Base-by-base conservation (phyloP, 2,797 vertebrate species). In the Syngnathus rostellatus region DNA sequence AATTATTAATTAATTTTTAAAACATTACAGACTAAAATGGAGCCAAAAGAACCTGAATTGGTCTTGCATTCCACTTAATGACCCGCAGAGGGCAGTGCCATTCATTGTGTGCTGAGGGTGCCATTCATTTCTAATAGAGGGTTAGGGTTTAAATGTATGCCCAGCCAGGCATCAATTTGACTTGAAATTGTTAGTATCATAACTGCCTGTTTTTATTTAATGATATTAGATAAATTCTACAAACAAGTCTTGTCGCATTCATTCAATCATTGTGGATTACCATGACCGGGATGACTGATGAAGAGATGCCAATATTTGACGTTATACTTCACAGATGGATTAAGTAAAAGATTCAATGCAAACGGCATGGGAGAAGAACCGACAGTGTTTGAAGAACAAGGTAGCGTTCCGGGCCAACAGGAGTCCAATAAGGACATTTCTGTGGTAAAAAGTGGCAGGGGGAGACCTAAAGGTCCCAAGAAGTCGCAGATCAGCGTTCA, bases 381-480 rank as follows among this genome's bases (percentile, higher is more conserved):
- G 19, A 59, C 3, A 17, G 68, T 31, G 57, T 39, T 51, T 10
- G 71, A 75, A 57, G n/a, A n/a, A 62, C 77, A 77, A 64, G 77
- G 39, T 48, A 80, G 75, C 19, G 60, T 40, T 43, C 68, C 40
- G 16, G 77, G 8, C 61, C 74, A 83, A 50, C 76, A 6, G 9
- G 69, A 79, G 62, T 38, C 80, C 16, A 66, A 62, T 39, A 69
- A 2, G 11, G 73, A 78, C 5, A 38, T 63, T 11, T 38, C 81
- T 45, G 75, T 76, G 0, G 2, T 41, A 21, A 87, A 83, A 79
- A 82, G 69, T 64, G 72, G 69, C 64, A 70, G 74, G 17, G 85
- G 82, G 31, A 75, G 72, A 67, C 69, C 84, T 0, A 76, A 80
- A 25, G 76, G 80, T 12, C 79, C 81, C 41, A 87, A 82, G 70